phyloP scores from a whole-genome alignment of 2,113 vertebrate genomes.

The Serinus canaria region DNA sequence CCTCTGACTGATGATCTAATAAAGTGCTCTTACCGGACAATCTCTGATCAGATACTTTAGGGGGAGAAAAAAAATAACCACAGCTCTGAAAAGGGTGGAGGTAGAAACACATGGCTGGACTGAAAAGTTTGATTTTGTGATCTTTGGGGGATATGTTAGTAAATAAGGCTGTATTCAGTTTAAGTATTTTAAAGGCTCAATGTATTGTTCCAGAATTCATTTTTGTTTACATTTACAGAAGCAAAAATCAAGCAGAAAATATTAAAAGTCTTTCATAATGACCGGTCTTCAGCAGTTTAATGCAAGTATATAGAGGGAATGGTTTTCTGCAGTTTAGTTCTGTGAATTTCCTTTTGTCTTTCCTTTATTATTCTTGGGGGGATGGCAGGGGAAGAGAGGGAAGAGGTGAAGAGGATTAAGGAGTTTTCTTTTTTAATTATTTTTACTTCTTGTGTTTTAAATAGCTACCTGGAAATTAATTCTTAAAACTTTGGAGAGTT shows the following conservation, averaged over 20 bases:
- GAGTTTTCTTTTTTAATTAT: constrained; percentile 29
- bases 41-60: constrained; percentile 84
- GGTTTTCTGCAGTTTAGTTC: neutral
- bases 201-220: neutral
- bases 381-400: neutral
- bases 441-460: constrained; percentile 39
- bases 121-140: constrained; percentile 45
- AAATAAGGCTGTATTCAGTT: neutral
- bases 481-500: constrained; percentile 77
- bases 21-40: constrained; percentile 86
- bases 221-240: neutral
- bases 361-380: neutral
- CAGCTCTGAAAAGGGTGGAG: constrained; percentile 30
- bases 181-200: neutral
- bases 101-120: constrained; percentile 1
- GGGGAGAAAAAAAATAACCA: neutral
- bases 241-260: neutral
- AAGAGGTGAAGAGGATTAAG: neutral
- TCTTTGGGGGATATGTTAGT: constrained; percentile 26
- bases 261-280: neutral
- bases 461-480: constrained; percentile 74
- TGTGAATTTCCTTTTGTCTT: neutral
- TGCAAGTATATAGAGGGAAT: neutral
- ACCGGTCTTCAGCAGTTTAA: neutral
- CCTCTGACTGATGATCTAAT: constrained; percentile 86